These are phyloP conservation scores for Bambusicola thoracicus DNA, from an alignment of 2,113 vertebrate species.

Conservation along the genomic window DNA sequence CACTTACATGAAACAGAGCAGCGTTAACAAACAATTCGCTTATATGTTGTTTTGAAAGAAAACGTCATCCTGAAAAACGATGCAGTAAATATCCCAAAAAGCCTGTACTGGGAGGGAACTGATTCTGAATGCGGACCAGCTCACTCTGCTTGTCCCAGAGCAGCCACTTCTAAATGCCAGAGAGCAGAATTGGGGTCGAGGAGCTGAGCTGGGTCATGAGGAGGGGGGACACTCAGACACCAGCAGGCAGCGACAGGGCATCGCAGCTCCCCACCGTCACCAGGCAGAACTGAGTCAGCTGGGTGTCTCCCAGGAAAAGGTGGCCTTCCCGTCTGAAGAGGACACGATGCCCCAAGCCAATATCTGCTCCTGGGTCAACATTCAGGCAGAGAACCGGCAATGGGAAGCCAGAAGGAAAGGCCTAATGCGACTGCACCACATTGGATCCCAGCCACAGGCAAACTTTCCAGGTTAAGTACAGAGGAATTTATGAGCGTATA, in stretches of 20 bases:
- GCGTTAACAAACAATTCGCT: conserved; percentile 7
- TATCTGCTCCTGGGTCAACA: not conserved
- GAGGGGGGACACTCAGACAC: not conserved
- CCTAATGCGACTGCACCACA: not conserved
- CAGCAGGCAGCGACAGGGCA: not conserved
- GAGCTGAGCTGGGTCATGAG: not conserved
- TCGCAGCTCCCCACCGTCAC: not conserved
- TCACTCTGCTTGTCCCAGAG: not conserved
- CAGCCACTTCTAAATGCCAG: not conserved
- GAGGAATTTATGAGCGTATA: conserved; percentile 19
- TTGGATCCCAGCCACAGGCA: not conserved
- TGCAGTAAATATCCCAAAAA: not conserved
- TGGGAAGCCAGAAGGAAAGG: not conserved
- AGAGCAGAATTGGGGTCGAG: not conserved
- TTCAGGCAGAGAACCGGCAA: not conserved
- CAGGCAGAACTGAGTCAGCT: not conserved
- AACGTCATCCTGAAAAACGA: not conserved
- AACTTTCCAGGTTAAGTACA: conserved; percentile 30
- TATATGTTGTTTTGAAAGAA: conserved; percentile 5
- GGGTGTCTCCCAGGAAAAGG: not conserved
- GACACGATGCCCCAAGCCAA: not conserved
- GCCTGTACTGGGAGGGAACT: not conserved
- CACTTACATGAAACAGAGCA: not conserved
- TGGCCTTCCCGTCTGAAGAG: not conserved
- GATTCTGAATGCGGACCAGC: not conserved